Base-by-base conservation (phyloP, 2,797 vertebrate genomes). In the Eulemur rubriventer region DNA sequence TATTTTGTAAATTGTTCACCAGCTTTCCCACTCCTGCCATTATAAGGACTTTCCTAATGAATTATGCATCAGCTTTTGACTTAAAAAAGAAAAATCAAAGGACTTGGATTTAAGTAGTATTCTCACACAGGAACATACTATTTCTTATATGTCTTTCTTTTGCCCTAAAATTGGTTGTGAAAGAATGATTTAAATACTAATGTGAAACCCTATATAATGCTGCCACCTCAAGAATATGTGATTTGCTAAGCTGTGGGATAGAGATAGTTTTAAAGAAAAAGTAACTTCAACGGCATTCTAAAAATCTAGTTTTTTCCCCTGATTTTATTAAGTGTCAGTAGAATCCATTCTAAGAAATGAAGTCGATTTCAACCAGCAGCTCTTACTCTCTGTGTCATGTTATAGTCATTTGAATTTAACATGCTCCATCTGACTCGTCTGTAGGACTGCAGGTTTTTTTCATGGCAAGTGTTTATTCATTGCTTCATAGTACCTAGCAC, bases 21-120 rank as follows among this genome's bases (percentile, higher is more conserved):
- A 75, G 89, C 75, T 96, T 61, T 83, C 93, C 86, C 65, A 69
- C 55, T 97, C 57, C 78, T 96, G 92, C 92, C 94, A 76, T 97
- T 96, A 73, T 91, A 90, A 95, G 80, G 96, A 94, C 78, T 95
- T 30, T 48, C 35, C 73, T 91, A 84, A 97, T 97, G 97, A 97
- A 97, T 97, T 96, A 98, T 96, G 88, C 94, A 97, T 92, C 70
- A 92, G 96, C 76, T 24, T 95, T 96, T 97, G 97, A 97, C 94
- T 97, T 97, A 93, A 97, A 96, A 97, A 93, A 95, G 96, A 93
- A 97, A 96, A 96, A 97, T 97, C 96, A 97, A 94, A 97, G 94
- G 94, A 80, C 78, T 92, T 92, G 92, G 90, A 89, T 94, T 96
- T 97, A 97, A 97, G 95, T 87, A 94, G 79, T 12, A 18, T 61